Percentiles rank a stretch among this genome's conserved stretches.
phyloP scores from a whole-genome alignment of 2,888 invertebrate genomes.

The Drosophila colorata region DNA sequence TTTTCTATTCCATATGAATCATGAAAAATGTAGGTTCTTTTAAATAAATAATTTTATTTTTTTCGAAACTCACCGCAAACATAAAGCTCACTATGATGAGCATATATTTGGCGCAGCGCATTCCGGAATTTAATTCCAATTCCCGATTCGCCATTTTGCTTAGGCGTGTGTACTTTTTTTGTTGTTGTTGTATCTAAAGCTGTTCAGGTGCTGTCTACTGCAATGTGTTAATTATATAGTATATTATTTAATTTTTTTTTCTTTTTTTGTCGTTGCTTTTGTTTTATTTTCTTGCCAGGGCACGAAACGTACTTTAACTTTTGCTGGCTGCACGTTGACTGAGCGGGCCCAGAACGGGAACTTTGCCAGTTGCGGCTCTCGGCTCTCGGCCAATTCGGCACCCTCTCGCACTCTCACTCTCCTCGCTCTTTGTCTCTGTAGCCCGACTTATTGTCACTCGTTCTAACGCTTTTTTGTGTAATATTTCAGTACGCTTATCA shows the following conservation, averaged over 20 bases:
- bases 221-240: conserved; percentile 39
- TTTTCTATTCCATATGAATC: conserved; percentile 50
- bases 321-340: conserved; percentile 69
- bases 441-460: conserved; percentile 11
- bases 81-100: conserved; percentile 91
- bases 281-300: conserved; percentile 6
- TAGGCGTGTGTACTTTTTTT: conserved; percentile 5
- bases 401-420: conserved; percentile 1
- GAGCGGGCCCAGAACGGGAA: conserved; percentile 56
- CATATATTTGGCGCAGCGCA: conserved; percentile 91
- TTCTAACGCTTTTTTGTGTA: conserved; percentile 19
- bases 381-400: conserved; percentile 57
- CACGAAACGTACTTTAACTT: conserved; percentile 70
- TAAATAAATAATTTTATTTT: not conserved
- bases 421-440: not conserved
- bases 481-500: conserved; percentile 44
- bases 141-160: conserved; percentile 69
- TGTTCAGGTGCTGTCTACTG: conserved; percentile 17
- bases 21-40: conserved; percentile 3
- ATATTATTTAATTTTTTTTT: conserved; percentile 20
- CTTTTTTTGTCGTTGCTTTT: conserved; percentile 4
- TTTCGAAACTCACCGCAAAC: conserved; percentile 89
- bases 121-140: conserved; percentile 87
- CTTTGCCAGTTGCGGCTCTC: conserved; percentile 54
- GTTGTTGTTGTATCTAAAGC: not conserved